These are phyloP conservation scores for Lissonota sp. DNA, from an alignment of 2,888 invertebrate species.

Conservation along the genomic window DNA sequence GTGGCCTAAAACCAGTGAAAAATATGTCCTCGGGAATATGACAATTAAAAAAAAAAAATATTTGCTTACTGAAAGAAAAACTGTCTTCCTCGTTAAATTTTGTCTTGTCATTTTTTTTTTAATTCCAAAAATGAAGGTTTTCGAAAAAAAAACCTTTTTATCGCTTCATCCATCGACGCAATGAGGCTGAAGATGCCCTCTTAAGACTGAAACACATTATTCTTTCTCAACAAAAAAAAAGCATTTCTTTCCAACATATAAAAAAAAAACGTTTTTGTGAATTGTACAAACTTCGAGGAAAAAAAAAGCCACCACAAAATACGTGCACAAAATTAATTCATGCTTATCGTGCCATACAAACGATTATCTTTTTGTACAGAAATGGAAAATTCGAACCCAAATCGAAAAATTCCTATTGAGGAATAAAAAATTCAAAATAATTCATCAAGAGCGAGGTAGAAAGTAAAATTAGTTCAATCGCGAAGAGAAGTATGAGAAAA, in stretches of 20 bases:
- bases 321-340: no score
- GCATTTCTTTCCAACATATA: background rate
- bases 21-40: background rate
- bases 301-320: constrained; percentile 37
- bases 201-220: constrained; percentile 71
- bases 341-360: no score
- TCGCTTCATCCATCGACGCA: constrained; percentile 58
- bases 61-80: constrained; percentile 9
- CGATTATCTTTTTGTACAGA: constrained; percentile 9
- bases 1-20: constrained; percentile 17
- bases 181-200: constrained; percentile 67
- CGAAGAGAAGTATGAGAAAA: constrained; percentile 33
- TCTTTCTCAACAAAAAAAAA: constrained; percentile 49
- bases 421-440: constrained; percentile 4
- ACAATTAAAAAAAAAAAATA: background rate
- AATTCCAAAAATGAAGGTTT: no score
- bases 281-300: constrained; percentile 46
- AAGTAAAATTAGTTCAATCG: constrained; percentile 51
- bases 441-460: constrained; percentile 50
- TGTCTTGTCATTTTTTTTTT: background rate
- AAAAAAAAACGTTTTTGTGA: constrained; percentile 28
- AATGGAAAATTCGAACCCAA: constrained; percentile 42
- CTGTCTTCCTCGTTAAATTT: constrained; percentile 51
- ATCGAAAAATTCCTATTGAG: constrained; percentile 26
- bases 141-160: constrained; percentile 29